Evolutionary conservation across 2,888 invertebrate species (phyloP), one percentile per base, ranked within the genome.

Genomic region (Zaprionus bogoriensis): DNA sequence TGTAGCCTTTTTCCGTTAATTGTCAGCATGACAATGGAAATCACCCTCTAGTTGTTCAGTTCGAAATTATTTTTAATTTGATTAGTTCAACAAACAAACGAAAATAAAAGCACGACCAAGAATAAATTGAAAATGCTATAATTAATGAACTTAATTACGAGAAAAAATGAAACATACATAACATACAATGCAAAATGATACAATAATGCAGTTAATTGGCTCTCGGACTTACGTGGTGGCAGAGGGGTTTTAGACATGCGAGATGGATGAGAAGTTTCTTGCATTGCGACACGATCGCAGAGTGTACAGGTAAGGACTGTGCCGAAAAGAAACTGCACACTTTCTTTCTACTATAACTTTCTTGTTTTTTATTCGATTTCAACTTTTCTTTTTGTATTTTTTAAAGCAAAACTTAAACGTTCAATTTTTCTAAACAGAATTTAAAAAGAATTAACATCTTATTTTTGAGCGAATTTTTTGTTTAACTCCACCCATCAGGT

Each of bases 31-130:
- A 44, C 44, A 44, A 44, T 44, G 44, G 9, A 4, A 27, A 44
- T 44, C 17, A 44, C 22, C 20, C 41, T n/a, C 20, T 20, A 22
- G 41, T 23, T 14, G 14, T 22, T 44, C 44, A 17, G 22, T 44
- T 14, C n/a, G 27, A 6, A 27, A 27, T 27, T 44, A 44, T 27
- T 17, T 25, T 23, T 44, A 23, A 44, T 44, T 44, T 23, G 27
- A 25, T 44, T 27, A 44, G 27, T 25, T 44, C 27, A 27, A 44
- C 44, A 27, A 44, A 44, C 44, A 44, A 44, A 44, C 22, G 44
- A 25, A 44, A 12, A 44, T 27, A 25, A 44, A 42, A 27, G 14
- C 44, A 23, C 20, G 9, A 25, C 44, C 27, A 12, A 44, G 27
- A 25, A 44, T 17, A 22, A n/a, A 41, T 41, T 12, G 41, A n/a